Percentiles rank a stretch among this genome's conserved stretches.
These are phyloP conservation scores for Diglossa cyanea DNA, from an alignment of 2,797 vertebrate genomes.

Conservation along the genomic window DNA sequence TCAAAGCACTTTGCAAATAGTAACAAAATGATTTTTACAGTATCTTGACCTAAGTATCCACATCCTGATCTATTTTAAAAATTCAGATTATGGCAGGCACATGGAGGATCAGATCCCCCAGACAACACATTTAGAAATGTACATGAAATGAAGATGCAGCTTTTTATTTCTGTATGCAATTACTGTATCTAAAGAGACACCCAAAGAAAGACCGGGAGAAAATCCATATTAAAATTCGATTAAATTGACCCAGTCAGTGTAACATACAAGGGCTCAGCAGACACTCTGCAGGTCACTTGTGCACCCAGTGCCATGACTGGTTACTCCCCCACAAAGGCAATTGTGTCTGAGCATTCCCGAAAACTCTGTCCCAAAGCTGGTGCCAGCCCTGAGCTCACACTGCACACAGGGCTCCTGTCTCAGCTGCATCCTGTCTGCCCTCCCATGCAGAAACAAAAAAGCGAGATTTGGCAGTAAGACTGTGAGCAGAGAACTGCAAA, in stretches of 20 bases:
- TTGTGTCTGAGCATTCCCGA: not conserved
- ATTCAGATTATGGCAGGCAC: not conserved
- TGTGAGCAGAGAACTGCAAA: not conserved
- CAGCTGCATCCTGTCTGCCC: not conserved
- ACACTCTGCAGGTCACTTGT: not conserved
- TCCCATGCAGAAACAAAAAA: not conserved
- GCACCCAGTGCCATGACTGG: not conserved
- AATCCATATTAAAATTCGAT: not conserved
- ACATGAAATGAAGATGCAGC: not conserved
- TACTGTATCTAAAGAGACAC: not conserved
- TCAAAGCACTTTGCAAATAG: not conserved
- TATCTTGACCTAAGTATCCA: not conserved
- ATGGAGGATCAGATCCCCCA: not conserved
- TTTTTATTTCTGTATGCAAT: not conserved
- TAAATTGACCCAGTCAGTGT: not conserved
- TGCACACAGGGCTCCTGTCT: not conserved
- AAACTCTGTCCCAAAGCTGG: not conserved
- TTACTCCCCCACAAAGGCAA: not conserved
- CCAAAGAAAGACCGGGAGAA: not conserved
- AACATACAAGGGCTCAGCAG: not conserved
- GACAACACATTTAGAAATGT: not conserved
- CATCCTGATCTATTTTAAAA: not conserved
- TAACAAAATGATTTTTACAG: not conserved
- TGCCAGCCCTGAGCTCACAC: conserved; percentile 18
- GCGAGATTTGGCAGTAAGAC: not conserved